These are phyloP conservation scores for Procambarus virginalis DNA, from an alignment of 1,140 invertebrate species.

Conservation along the genomic window DNA sequence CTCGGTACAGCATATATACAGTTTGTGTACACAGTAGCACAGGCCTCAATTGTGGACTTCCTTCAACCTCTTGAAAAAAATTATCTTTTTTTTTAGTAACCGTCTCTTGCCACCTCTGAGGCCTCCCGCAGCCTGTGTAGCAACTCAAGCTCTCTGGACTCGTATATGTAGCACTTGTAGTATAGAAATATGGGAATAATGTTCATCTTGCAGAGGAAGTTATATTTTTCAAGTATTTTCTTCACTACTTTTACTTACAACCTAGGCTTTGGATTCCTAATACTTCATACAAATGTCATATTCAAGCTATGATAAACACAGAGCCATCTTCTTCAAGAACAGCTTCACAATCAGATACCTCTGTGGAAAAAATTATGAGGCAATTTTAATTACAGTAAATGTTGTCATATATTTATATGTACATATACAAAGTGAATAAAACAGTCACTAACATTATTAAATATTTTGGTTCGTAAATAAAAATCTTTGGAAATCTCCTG, in stretches of 20 bases:
- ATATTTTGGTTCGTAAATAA: too few species aligned
- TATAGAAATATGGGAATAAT: slow-evolving; percentile 60
- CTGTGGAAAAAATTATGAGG: slow-evolving; percentile 22
- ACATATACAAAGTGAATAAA: too few species aligned
- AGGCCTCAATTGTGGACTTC: slow-evolving; percentile 56
- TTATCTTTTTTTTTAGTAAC: slow-evolving; percentile 18
- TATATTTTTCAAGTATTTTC: slow-evolving; percentile 48
- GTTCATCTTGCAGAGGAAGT: slow-evolving; percentile 60
- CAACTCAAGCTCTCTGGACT: slow-evolving; percentile 62
- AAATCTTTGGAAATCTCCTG: too few species aligned
- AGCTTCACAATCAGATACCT: slow-evolving; percentile 39
- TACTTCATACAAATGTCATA: slow-evolving; percentile 68
- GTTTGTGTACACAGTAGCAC: slow-evolving; percentile 65
- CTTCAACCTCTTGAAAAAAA: neutral
- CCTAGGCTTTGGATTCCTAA: slow-evolving; percentile 67
- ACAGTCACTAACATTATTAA: too few species aligned
- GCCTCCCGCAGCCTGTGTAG: slow-evolving; percentile 47
- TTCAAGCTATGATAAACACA: slow-evolving; percentile 58
- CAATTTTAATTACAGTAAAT: too few species aligned
- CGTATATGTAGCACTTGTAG: slow-evolving; percentile 60
- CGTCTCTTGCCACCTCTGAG: slow-evolving; percentile 45
- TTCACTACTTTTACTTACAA: slow-evolving; percentile 33
- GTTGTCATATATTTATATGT: too few species aligned
- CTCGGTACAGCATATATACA: slow-evolving; percentile 64
- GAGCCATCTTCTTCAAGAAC: slow-evolving; percentile 46